These are phyloP conservation scores for Nicator chloris DNA, from an alignment of 2,113 vertebrate genomes.

Conservation along the genomic window DNA sequence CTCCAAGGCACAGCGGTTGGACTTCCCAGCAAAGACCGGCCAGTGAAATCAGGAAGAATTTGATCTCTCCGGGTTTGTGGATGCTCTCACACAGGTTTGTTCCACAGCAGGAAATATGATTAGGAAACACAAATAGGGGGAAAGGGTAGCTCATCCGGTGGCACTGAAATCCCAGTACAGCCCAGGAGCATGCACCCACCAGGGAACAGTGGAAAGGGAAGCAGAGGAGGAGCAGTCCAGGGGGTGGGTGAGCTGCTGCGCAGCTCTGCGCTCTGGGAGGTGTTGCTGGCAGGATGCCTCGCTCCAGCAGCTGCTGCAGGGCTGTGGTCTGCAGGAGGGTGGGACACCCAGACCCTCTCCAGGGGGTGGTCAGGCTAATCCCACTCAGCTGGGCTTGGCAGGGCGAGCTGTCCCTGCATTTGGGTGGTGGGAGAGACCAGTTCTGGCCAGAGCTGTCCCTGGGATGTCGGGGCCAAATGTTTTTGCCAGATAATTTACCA, in stretches of 20 bases:
- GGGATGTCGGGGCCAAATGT: not conserved
- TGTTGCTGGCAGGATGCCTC: not conserved
- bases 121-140: not conserved
- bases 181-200: rapidly evolving
- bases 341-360: not conserved
- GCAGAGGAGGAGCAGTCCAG: not conserved
- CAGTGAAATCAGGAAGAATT: not conserved
- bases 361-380: not conserved
- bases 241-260: not conserved
- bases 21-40: rapidly evolving
- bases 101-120: not conserved
- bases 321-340: not conserved
- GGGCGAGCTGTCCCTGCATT: not conserved
- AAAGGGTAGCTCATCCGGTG: not conserved
- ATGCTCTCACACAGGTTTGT: not conserved
- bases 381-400: not conserved
- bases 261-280: not conserved
- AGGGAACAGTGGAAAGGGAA: not conserved
- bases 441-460: not conserved
- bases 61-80: not conserved
- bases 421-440: not conserved
- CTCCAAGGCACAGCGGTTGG: not conserved
- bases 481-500: not conserved
- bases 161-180: not conserved
- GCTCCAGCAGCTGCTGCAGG: not conserved